Conservation (phyloP, 2,113 vertebrate species). For the Astur gentilis region DNA sequence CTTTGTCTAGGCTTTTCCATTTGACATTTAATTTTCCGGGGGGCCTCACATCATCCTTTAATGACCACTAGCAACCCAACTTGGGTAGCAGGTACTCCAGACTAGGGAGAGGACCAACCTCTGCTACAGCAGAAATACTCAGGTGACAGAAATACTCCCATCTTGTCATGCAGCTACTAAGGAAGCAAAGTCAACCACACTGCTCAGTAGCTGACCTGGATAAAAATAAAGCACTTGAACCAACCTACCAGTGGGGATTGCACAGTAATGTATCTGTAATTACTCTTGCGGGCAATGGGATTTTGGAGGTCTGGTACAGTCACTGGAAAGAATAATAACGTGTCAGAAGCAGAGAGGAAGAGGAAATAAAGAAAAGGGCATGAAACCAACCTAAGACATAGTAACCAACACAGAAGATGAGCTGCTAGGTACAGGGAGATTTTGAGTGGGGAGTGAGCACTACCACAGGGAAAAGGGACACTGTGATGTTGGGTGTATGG, state of each 20-base stretch:
- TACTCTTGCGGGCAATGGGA: not conserved
- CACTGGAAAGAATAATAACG: constrained; percentile 17
- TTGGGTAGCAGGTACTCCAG: not conserved
- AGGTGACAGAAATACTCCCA: not conserved
- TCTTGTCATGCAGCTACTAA: not conserved
- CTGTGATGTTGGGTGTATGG: not conserved
- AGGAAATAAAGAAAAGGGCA: not conserved
- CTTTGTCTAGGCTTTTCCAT: not conserved
- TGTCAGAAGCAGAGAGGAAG: not conserved
- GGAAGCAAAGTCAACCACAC: not conserved
- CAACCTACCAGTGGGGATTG: not conserved
- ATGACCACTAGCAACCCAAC: not conserved
- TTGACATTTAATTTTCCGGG: not conserved
- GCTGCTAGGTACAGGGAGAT: not conserved
- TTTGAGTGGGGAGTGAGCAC: not conserved
- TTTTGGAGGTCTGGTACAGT: not conserved
- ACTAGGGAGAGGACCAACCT: not conserved
- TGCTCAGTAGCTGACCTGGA: not conserved
- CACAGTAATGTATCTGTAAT: not conserved
- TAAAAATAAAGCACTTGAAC: constrained; percentile 18
- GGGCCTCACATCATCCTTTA: not conserved
- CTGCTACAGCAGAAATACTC: not conserved
- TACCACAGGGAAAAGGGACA: not conserved
- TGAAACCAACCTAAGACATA: not conserved
- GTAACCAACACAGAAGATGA: not conserved